phyloP scores from a whole-genome alignment of 2,888 invertebrate species.

The Hetaerina titia region DNA sequence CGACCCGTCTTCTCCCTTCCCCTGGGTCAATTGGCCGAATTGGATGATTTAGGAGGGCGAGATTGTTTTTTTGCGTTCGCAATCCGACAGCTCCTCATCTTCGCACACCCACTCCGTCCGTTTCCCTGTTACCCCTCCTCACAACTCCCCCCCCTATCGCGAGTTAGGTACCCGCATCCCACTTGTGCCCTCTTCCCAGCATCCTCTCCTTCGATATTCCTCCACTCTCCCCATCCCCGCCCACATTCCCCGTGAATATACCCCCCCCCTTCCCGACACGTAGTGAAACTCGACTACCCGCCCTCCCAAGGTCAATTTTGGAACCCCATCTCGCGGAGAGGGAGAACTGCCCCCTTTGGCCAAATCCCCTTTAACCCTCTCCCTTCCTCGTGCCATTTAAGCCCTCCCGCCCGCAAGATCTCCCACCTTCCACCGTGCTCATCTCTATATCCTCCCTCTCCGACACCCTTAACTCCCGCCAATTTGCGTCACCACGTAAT shows the following conservation, averaged over 20 bases:
- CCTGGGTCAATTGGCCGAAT: constrained; percentile 43
- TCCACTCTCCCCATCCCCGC: neutral
- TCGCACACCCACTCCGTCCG: neutral
- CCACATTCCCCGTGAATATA: neutral
- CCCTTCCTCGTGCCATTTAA: neutral
- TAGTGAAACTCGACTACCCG: neutral
- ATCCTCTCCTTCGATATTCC: neutral
- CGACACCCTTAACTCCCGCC: neutral
- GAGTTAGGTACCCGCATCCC: neutral
- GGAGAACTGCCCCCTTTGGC: neutral
- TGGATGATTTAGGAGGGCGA: constrained; percentile 5
- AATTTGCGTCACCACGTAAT: constrained; percentile 40
- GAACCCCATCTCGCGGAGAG: neutral
- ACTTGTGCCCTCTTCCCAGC: neutral
- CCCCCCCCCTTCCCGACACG: neutral
- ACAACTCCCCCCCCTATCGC: neutral
- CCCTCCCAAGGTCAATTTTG: constrained; percentile 41
- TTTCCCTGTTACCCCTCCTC: neutral
- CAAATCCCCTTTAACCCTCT: neutral
- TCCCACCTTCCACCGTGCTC: neutral
- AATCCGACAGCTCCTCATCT: neutral
- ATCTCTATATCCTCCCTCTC: neutral
- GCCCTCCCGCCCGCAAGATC: neutral
- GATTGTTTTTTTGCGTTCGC: neutral
- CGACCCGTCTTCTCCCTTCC: neutral